Conservation (phyloP, 1,140 invertebrate genomes). For the Ceratina australensis region DNA sequence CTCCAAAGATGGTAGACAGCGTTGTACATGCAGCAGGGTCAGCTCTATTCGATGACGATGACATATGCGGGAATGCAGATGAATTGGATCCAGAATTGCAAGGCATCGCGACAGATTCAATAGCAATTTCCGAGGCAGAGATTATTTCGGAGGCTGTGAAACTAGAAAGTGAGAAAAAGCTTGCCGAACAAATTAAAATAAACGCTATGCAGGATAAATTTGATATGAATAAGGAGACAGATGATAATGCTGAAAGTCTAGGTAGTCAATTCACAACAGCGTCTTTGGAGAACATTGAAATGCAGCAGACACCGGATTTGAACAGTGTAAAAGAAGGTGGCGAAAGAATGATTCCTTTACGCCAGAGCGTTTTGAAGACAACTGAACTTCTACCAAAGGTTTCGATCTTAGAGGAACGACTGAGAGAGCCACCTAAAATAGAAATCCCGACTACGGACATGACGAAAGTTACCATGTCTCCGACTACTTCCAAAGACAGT, state of each 20-base stretch:
- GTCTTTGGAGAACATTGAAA: neutral
- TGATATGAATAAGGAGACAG: constrained; percentile 1
- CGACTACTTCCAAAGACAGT: constrained; percentile 67
- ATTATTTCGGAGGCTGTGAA: constrained; percentile 77
- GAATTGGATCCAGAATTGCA: constrained; percentile 63
- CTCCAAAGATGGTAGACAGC: constrained; percentile 63
- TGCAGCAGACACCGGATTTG: neutral
- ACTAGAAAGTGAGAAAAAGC: constrained; percentile 72
- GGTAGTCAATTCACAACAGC: neutral
- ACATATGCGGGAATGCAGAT: constrained; percentile 58
- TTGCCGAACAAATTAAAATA: constrained; percentile 50
- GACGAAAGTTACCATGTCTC: constrained; percentile 59
- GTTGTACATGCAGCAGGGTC: constrained; percentile 56
- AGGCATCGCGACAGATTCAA: constrained; percentile 65
- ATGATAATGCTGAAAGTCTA: neutral
- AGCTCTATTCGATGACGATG: constrained; percentile 65
- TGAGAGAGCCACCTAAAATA: constrained; percentile 74
- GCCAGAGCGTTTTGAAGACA: constrained; percentile 29
- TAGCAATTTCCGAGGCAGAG: constrained; percentile 77
- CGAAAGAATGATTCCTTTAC: neutral
- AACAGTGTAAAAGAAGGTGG: constrained; percentile 15
- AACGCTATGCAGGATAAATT: neutral
- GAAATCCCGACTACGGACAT: constrained; percentile 71
- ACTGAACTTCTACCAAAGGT: constrained; percentile 63
- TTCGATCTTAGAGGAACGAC: constrained; percentile 72